phyloP scores from a whole-genome alignment of 2,888 invertebrate genomes.

The Caenorhabditis becei region DNA sequence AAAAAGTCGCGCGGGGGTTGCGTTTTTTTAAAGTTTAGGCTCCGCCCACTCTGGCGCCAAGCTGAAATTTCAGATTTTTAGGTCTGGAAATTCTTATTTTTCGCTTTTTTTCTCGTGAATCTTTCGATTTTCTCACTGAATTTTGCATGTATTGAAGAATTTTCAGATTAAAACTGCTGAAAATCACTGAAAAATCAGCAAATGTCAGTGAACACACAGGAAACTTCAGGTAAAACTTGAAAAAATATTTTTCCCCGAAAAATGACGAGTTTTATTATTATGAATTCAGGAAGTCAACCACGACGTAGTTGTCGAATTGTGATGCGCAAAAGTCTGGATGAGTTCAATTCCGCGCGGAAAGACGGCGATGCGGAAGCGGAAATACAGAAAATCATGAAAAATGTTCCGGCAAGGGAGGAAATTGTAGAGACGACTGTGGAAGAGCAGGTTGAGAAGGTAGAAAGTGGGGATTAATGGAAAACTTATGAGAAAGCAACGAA shows the following conservation, averaged over 20 bases:
- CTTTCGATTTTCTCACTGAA: neutral
- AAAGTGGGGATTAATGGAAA: too few species aligned
- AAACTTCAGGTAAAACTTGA: too few species aligned
- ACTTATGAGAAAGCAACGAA: too few species aligned
- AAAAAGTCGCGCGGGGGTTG: constrained; percentile 24
- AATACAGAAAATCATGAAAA: constrained; percentile 6
- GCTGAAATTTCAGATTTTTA: constrained; percentile 5
- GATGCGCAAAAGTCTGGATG: constrained; percentile 2
- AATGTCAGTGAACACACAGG: too few species aligned
- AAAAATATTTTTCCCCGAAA: too few species aligned
- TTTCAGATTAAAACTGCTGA: neutral
- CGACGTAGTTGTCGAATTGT: constrained; percentile 1
- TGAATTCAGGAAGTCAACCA: neutral
- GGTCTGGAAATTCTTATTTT: neutral
- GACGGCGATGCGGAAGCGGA: neutral
- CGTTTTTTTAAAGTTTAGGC: neutral
- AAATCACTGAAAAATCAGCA: neutral
- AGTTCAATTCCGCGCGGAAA: neutral
- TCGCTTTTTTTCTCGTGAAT: neutral
- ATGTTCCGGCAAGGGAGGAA: neutral
- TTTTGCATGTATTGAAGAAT: neutral
- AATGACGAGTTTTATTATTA: constrained; percentile 2
- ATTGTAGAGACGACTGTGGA: neutral
- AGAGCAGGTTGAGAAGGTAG: neutral
- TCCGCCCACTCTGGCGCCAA: constrained; percentile 32